Base-by-base conservation (phyloP, 2,888 invertebrate genomes). In the Limenitis camilla region DNA sequence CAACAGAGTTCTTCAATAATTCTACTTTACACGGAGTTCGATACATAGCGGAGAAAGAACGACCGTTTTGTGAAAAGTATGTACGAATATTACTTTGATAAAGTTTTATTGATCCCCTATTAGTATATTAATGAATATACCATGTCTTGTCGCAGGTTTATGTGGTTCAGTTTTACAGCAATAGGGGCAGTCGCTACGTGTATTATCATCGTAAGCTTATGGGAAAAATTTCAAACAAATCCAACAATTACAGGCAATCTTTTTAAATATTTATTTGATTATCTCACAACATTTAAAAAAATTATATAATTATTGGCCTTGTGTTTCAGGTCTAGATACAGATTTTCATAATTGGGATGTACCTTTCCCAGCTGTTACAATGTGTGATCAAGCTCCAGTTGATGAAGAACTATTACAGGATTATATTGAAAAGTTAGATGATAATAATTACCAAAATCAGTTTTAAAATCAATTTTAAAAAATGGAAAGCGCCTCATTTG, bases 181-280 rank as follows among this genome's bases (percentile, higher is more conserved):
- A 80, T 89, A 43, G 93, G 94, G 1, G 89, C 92, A 0, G 89
- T 92, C 0, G 91, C 93, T 0, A 92, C 93, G 0, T 87, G 92
- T 58, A 91, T 92, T 39, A 94, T 94, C 56, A 94, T 95, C 47
- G 89, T 92, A 41, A 93, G 92, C 66, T 83, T 94, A 31, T 93
- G 94, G 94, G 91, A 93, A 65, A 94, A 94, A 73, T 95, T 95
- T 74, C 93, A 94, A 84, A 94, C 93, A 0, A 93, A 93, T 80
- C 94, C 95, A 5, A 94, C 94, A 0, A 93, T 94, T 49, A 94
- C 94, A 31, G 93, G 93, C 80, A 64, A 65, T 61, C 47, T 33
- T 19, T 31, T 10, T 5, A 10, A 36, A 10, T 36, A 9, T 9
- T 5, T 5, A 36, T 6, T 29, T 11, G 11, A 30, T 30, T n/a